Conservation (phyloP, 2,113 vertebrate genomes). For the Cochlearius cochlearius region DNA sequence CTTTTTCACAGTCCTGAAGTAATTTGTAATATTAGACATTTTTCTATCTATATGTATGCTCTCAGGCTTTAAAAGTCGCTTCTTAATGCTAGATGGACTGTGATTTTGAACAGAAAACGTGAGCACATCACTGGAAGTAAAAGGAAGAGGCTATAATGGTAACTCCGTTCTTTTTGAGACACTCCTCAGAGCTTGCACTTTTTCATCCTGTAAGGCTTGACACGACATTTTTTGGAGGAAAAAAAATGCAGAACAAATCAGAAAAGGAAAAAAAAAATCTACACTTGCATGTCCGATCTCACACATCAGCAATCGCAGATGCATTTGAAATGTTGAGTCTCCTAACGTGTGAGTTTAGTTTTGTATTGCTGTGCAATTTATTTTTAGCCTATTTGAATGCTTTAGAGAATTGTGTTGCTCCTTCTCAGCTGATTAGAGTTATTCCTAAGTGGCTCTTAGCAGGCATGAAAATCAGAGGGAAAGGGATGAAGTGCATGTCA, state of each 20-base stretch:
- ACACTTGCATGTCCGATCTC: background rate
- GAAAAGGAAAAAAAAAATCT: background rate
- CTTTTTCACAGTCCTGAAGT: background rate
- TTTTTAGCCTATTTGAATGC: background rate
- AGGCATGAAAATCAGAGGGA: slow-evolving; percentile 12
- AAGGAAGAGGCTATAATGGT: background rate
- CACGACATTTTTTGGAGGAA: background rate
- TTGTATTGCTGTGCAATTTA: background rate
- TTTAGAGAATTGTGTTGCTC: background rate
- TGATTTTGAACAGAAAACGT: background rate
- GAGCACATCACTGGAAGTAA: background rate
- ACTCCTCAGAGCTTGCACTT: background rate
- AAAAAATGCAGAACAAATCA: background rate
- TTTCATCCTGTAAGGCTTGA: background rate
- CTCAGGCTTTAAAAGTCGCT: background rate
- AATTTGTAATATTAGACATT: background rate
- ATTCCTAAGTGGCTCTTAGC: slow-evolving; percentile 20
- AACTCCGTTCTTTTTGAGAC: background rate
- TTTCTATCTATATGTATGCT: background rate
- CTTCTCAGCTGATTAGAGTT: slow-evolving; percentile 15
- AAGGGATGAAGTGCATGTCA: background rate
- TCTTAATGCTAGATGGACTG: background rate
- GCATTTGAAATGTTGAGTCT: background rate
- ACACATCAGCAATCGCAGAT: background rate
- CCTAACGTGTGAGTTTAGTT: background rate